These are phyloP conservation scores for Acipenser ruthenus DNA, from an alignment of 2,797 vertebrate genomes.

Conservation along the genomic window DNA sequence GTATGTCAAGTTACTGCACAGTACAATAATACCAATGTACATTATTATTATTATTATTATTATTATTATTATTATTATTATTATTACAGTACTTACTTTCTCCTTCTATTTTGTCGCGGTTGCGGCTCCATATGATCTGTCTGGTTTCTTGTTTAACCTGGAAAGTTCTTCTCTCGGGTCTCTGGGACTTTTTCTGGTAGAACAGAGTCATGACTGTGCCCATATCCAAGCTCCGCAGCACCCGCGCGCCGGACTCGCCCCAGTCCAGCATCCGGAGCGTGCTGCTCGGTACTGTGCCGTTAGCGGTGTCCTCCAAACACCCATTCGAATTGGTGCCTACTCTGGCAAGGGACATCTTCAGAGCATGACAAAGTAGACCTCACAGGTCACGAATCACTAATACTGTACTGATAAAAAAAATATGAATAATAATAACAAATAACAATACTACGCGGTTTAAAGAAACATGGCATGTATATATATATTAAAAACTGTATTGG, in stretches of 20 bases:
- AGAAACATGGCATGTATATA: no score
- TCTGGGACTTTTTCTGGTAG: conserved; percentile 79
- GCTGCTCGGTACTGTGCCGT: conserved; percentile 26
- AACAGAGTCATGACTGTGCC: conserved; percentile 73
- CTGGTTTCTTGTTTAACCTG: conserved; percentile 63
- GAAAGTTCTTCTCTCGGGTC: conserved; percentile 73
- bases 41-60: no score
- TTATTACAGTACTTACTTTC: conserved; percentile 57
- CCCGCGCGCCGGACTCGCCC: conserved; percentile 47
- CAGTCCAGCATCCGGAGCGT: conserved; percentile 53
- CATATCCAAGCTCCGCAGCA: conserved; percentile 65
- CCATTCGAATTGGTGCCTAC: conserved; percentile 61
- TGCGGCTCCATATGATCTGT: conserved; percentile 69
- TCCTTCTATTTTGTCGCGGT: conserved; percentile 69
- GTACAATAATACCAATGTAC: no score
- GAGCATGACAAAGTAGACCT: conserved; percentile 31
- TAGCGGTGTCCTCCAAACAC: conserved; percentile 44
- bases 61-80: no score
- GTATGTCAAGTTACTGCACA: no score
- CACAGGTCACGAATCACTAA: no score
- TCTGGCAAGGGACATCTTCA: conserved; percentile 69
- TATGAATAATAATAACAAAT: no score
- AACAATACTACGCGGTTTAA: no score
- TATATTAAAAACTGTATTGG: no score
- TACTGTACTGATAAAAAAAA: no score